Base-by-base conservation (phyloP, 2,113 vertebrate genomes). In the Melanocharis versteri region DNA sequence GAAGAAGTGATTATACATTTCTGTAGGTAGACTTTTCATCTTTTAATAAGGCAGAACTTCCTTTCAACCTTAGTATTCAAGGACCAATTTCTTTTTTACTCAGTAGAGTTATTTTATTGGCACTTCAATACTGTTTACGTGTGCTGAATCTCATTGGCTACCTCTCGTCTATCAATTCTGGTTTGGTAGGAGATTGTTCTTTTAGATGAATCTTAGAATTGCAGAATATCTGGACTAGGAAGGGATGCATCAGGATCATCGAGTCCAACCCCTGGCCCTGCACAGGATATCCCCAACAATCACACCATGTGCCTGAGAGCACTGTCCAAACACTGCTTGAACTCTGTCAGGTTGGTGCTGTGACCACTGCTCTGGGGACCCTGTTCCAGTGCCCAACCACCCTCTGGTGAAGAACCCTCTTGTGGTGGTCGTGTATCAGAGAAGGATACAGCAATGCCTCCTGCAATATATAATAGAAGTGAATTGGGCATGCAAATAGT, bases 101-200 rank as follows among this genome's bases (percentile, higher is more conserved):
- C 8, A 1, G 70, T 83, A 42, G 42, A 62, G 11, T 68, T 62
- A 60, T 70, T 80, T 90, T 65, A 37, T 47, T 58, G 71, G 35
- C 4, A 22, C 10, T 57, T 66, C 13, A 27, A 3, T 79, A 10
- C 7, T 14, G 13, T 70, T 82, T 64, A 21, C 0, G 0, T 62
- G 19, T 58, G 20, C 56, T 54, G 62, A 68, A 27, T 83, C 20
- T 86, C 47, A 39, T 15, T 33, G 35, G 6, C 33, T 71, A 60
- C 33, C 3, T 71, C 39, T 58, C 42, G 19, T 39, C 51, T 76
- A 20, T 60, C 26, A 58, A 2, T 75, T 56, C 47, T 88, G 42
- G 13, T 75, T 85, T 45, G 40, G 30, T 30, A 58, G 30, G 18
- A 42, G 8, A 11, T 62, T 37, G 35, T 58, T 62, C 24, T 88